Base-by-base conservation (phyloP, 2,888 invertebrate species). In the Maniola hyperantus region DNA sequence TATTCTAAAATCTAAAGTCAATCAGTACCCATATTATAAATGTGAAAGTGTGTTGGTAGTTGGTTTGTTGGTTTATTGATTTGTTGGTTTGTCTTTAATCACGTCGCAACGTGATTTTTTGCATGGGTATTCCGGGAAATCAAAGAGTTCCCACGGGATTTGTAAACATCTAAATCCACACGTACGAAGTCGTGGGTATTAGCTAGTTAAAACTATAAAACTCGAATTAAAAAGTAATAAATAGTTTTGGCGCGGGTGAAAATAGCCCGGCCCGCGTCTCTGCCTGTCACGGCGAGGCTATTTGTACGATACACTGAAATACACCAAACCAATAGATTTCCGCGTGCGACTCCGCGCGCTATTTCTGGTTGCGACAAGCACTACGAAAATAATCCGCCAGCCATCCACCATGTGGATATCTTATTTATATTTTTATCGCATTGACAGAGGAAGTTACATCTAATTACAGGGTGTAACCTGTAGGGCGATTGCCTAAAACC, bases 261-360 rank as follows among this genome's bases (percentile, higher is more conserved):
- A 59, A 59, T 59, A 48, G 48, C 11, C 59, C 10, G 13, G 5
- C 34, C 59, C 33, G 18, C 48, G 15, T 46, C 8, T 59, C 46
- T 8, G 26, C 1, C 11, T 57, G 57, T 42, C 42, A 57, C 6
- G 11, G 15, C 48, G 46, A 68, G 66, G 80, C 82, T 87, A 87
- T 85, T 84, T 82, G 77, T 65, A 76, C 79, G 82, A 61, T 60
- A 61, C 20, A 51, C 61, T 65, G 76, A 80, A 83, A 61, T 61
- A 61, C 39, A 50, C 61, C 26, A 8, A 20, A 13, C 79, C 77
- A 81, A 63, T 70, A 65, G 58, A 67, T 83, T 87, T 87, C 87
- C 87, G 83, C 81, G 80, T 83, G 79, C 73, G 73, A 77, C 74
- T 80, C 75, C 69, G 26, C 26, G 66, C 68, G 79, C 82, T 87